Percentiles rank a stretch among this genome's conserved stretches.
Conservation (phyloP, 2,113 vertebrate genomes). For the Psilopsiagon aurifrons region DNA sequence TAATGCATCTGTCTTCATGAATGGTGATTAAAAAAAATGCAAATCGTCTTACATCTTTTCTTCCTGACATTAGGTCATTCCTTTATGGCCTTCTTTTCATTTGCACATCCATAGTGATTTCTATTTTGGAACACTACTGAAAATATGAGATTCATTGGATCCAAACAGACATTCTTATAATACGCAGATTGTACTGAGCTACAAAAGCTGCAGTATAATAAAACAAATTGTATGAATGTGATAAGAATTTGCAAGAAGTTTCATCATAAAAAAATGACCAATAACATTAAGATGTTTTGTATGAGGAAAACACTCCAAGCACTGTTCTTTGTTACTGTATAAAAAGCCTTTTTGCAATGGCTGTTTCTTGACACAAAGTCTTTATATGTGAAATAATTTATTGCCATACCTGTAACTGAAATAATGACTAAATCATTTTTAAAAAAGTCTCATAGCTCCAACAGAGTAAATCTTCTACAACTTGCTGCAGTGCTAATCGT, state of each 20-base stretch:
- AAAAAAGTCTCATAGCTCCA: constrained; percentile 69
- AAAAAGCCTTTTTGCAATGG: constrained; percentile 65
- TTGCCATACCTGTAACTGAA: constrained; percentile 76
- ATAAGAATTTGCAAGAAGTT: constrained; percentile 67
- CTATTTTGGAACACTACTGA: constrained; percentile 74
- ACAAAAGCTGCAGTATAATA: constrained; percentile 72
- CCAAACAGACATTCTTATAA: constrained; percentile 70
- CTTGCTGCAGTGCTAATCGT: constrained; percentile 79
- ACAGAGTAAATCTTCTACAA: constrained; percentile 79
- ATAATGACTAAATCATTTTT: constrained; percentile 75
- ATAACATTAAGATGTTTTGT: constrained; percentile 71
- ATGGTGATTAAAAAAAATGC: constrained; percentile 73
- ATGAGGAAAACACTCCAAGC: constrained; percentile 51
- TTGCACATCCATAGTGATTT: constrained; percentile 74
- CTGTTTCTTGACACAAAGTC: constrained; percentile 62
- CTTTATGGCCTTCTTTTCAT: constrained; percentile 77
- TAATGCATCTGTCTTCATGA: constrained; percentile 73
- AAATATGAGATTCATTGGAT: constrained; percentile 70
- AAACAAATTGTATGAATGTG: constrained; percentile 67
- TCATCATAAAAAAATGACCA: constrained; percentile 70
- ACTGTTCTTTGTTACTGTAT: constrained; percentile 63
- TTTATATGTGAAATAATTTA: constrained; percentile 75
- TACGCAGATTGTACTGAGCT: constrained; percentile 59
- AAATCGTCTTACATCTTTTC: constrained; percentile 76
- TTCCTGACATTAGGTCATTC: constrained; percentile 76